Base-by-base conservation (phyloP, 2,113 vertebrate species). In the Leucopsar rothschildi region DNA sequence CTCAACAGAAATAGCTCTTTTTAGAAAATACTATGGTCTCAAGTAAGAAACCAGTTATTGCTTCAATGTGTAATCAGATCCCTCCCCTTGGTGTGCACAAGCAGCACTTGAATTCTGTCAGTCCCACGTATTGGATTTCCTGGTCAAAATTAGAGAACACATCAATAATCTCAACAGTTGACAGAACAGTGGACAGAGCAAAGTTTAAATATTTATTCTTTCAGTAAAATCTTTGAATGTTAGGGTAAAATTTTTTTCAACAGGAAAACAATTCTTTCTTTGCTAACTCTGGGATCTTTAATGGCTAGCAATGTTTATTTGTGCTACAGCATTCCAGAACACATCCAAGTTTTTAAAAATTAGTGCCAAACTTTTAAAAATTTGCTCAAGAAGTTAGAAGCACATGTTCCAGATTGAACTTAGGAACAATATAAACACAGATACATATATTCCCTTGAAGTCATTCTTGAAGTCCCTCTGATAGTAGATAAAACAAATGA, bases 171-270 rank as follows among this genome's bases (percentile, higher is more conserved):
- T 83, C 80, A 86, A 40, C 29, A 57, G 19, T 2, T 37, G 21
- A 37, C 69, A 82, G 50, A 95, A 31, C 10, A 95, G 44, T 10
- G 10, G 39, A 42, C 65, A 82, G 22, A 90, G 20, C 11, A 78
- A 89, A 94, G 60, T 78, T 95, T 90, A 94, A 96, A 81, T 91
- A 96, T 76, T 90, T 93, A 85, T 72, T 93, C 15, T 33, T 66
- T 73, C 49, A 60, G n/a, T 28, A 47, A 80, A 82, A 60, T 66
- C 56, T 80, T 72, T 37, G 11, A 94, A 24, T 50, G 29, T 53
- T 79, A 93, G 75, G 5, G 10, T 2, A 78, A 76, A 80, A 61
- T 15, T 17, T 61, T 61, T 85, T 63, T 28, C 42, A 47, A 59
- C 1, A 47, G 29, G 42, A 42, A 84, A 78, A 35, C 20, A 49